Evolutionary conservation across 2,888 invertebrate species (phyloP).

Genomic region (Mythimna pallens): DNA sequence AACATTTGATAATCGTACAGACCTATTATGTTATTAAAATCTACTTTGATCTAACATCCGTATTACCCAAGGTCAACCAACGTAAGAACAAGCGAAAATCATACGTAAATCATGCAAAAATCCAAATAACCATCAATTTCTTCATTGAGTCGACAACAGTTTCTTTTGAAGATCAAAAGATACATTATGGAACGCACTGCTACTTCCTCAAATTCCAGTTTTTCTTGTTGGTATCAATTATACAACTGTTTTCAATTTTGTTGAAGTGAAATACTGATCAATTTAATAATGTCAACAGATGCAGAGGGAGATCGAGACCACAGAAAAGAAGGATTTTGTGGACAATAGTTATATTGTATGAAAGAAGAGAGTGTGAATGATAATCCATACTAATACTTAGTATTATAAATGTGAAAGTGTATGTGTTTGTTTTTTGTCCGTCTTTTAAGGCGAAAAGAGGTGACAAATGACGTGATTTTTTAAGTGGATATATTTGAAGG

Average conservation of each 20-base stretch:
- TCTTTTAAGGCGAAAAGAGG: no score
- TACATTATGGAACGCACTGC: constrained; percentile 1
- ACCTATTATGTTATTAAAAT: neutral
- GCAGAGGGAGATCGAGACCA: no score
- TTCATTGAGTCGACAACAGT: constrained; percentile 1
- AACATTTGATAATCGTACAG: neutral
- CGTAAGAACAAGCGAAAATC: neutral
- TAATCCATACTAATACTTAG: no score
- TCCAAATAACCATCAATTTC: constrained; percentile 10
- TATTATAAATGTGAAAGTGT: no score
- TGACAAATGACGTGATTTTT: no score
- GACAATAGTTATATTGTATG: no score
- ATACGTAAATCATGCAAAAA: constrained; percentile 1
- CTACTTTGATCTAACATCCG: constrained; percentile 23
- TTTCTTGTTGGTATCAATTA: neutral
- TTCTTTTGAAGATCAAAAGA: constrained; percentile 32
- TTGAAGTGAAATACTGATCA: neutral
- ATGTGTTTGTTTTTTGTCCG: no score
- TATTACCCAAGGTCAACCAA: constrained; percentile 12
- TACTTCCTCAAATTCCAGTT: neutral
- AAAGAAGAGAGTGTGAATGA: no score
- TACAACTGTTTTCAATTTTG: neutral
- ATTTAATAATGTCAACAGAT: no score
- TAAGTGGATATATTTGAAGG: no score
- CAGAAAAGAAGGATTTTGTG: no score